Evolutionary conservation across 35 echinoderm and acorn worm genomes (phyloP).

Genomic region (Ophioderma brevispina): DNA sequence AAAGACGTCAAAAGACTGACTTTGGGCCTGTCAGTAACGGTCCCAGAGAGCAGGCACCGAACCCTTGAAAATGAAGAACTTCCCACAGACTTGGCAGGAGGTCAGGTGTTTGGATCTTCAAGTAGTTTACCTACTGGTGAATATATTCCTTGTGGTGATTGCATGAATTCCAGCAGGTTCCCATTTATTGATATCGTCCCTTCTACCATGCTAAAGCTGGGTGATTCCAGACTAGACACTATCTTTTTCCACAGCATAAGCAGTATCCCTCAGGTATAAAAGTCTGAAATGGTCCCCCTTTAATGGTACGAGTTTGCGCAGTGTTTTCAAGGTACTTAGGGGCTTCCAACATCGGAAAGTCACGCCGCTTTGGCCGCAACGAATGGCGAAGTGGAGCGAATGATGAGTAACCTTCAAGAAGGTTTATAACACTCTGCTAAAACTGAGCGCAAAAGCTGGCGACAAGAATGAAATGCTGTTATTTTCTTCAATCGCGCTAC

Average conservation of each 20-base stretch:
- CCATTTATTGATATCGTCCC: slow-evolving; percentile 69
- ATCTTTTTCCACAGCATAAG: slow-evolving; percentile 57
- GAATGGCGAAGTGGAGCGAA: slow-evolving; percentile 78
- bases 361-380: slow-evolving; percentile 79
- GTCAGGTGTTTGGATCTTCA: slow-evolving; percentile 63
- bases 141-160: slow-evolving; percentile 47
- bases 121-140: slow-evolving; percentile 60
- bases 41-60: slow-evolving; percentile 15
- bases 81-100: slow-evolving; percentile 47
- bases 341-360: slow-evolving; percentile 79
- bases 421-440: slow-evolving; percentile 47
- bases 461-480: slow-evolving; percentile 60
- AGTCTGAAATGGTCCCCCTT: slow-evolving; percentile 83
- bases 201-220: slow-evolving; percentile 64
- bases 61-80: slow-evolving; percentile 60
- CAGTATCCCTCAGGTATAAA: slow-evolving; percentile 62
- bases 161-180: slow-evolving; percentile 60
- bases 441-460: slow-evolving; percentile 53
- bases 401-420: slow-evolving; percentile 74
- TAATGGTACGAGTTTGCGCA: slow-evolving; percentile 46
- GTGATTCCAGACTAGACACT: slow-evolving; percentile 49
- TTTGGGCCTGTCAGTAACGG: slow-evolving; percentile 72
- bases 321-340: slow-evolving; percentile 63
- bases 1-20: slow-evolving; percentile 29
- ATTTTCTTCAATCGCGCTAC: slow-evolving; percentile 55